Evolutionary conservation across 2,888 invertebrate species (phyloP).

Genomic region (Augiades crinisus): DNA sequence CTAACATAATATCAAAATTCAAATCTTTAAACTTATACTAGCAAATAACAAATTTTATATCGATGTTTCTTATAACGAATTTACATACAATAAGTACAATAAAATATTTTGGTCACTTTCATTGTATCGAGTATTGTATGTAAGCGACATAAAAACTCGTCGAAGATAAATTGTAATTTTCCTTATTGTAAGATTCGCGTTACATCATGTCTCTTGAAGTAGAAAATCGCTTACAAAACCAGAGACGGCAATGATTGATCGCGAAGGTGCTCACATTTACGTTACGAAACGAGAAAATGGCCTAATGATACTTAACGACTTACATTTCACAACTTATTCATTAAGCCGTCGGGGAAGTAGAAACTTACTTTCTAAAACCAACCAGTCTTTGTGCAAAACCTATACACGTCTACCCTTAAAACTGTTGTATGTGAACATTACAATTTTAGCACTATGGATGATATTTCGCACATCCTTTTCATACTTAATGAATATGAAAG

Average conservation of each 20-base stretch:
- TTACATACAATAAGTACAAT: too few species aligned
- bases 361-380: slow-evolving; percentile 41
- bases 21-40: too few species aligned
- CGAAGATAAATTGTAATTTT: neutral
- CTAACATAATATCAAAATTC: too few species aligned
- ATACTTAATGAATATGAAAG: slow-evolving; percentile 2
- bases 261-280: slow-evolving; percentile 22
- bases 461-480: neutral
- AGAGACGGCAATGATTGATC: slow-evolving; percentile 18
- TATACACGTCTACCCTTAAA: neutral
- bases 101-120: too few species aligned
- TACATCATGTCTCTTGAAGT: neutral
- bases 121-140: too few species aligned
- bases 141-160: too few species aligned
- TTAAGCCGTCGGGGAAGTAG: slow-evolving; percentile 38
- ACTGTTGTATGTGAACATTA: neutral
- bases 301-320: slow-evolving; percentile 41
- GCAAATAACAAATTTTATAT: too few species aligned
- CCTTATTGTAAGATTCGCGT: neutral
- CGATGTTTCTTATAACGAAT: too few species aligned
- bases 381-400: slow-evolving; percentile 27
- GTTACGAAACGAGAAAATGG: slow-evolving; percentile 36
- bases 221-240: slow-evolving; percentile 19
- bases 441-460: neutral
- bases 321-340: slow-evolving; percentile 45